These are phyloP conservation scores for Chrysolina americana DNA, from an alignment of 2,888 invertebrate genomes.

Conservation along the genomic window DNA sequence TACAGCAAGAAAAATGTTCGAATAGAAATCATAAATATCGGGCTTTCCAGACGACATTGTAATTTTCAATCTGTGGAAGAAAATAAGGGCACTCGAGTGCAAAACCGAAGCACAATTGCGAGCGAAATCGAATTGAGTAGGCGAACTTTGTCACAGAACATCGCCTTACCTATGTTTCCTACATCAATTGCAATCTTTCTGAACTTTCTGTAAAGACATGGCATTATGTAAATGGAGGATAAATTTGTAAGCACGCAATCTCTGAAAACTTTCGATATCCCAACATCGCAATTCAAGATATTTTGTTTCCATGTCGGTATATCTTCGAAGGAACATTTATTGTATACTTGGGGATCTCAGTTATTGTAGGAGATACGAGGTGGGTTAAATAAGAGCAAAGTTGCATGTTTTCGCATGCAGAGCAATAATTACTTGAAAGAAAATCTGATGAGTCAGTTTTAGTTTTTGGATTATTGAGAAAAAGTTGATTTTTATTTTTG, in stretches of 20 bases:
- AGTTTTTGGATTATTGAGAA: too few species aligned
- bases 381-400: too few species aligned
- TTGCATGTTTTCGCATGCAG: too few species aligned
- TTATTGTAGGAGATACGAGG: too few species aligned
- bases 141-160: conserved; percentile 40
- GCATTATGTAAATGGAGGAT: conserved; percentile 5
- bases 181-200: conserved; percentile 15
- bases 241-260: background rate
- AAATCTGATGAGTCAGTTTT: too few species aligned
- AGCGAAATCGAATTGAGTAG: conserved; percentile 46
- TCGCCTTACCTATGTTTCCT: conserved; percentile 34
- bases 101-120: conserved; percentile 45
- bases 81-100: conserved; percentile 46
- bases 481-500: too few species aligned
- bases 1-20: conserved; percentile 37
- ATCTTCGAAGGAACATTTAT: too few species aligned
- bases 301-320: too few species aligned
- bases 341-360: too few species aligned
- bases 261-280: background rate
- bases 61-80: conserved; percentile 49
- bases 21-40: conserved; percentile 51
- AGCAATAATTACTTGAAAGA: too few species aligned
- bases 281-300: background rate
- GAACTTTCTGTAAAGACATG: background rate
- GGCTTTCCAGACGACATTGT: conserved; percentile 44